phyloP scores from a whole-genome alignment of 1,140 invertebrate species.

The Periplaneta americana region DNA sequence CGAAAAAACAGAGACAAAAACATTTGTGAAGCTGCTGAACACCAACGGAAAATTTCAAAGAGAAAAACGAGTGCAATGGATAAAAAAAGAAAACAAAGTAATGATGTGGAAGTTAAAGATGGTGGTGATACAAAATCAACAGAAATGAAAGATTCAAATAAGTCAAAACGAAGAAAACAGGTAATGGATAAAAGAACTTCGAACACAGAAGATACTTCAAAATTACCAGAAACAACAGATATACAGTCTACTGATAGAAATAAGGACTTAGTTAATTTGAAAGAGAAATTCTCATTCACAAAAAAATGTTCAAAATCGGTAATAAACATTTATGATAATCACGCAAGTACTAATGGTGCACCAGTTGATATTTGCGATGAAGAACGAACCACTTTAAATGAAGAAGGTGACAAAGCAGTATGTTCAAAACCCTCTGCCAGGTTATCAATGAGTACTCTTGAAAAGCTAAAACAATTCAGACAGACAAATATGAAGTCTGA shows the following conservation, averaged over 20 bases:
- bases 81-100: neutral
- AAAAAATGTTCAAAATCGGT: neutral
- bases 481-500: neutral
- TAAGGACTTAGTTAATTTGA: neutral
- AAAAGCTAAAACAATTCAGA: neutral
- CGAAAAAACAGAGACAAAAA: conserved; percentile 1
- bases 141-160: neutral
- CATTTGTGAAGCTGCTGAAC: neutral
- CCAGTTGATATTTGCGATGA: no score
- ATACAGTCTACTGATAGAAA: neutral
- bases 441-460: neutral
- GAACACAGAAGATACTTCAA: neutral
- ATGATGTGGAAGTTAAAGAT: neutral
- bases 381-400: neutral
- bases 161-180: neutral
- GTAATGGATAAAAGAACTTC: neutral
- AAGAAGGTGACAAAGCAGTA: neutral
- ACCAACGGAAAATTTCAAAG: neutral
- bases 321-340: neutral
- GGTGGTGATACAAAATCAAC: neutral
- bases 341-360: no score
- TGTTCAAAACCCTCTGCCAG: neutral
- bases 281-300: neutral
- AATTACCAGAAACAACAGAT: neutral
- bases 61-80: neutral